Conservation (phyloP, 2,113 vertebrate genomes). For the Anhinga rufa region DNA sequence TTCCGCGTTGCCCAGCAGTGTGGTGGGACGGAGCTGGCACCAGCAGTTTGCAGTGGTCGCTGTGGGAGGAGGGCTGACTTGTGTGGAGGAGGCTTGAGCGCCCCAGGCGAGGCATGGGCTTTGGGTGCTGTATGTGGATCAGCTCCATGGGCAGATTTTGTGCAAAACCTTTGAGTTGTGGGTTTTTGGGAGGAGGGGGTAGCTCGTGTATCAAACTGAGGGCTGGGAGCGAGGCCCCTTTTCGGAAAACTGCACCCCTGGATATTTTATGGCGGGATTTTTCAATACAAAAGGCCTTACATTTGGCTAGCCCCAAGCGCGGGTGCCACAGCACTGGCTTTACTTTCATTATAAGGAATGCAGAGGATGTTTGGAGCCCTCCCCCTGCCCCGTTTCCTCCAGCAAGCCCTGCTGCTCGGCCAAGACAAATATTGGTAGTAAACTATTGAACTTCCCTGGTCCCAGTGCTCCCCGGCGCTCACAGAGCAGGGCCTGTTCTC, state of each 20-base stretch:
- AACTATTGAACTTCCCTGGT: conserved; percentile 52
- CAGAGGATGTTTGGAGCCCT: conserved; percentile 49
- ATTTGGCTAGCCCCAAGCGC: background rate
- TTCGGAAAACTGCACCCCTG: background rate
- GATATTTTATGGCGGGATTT: background rate
- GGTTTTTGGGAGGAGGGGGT: background rate
- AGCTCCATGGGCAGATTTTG: background rate
- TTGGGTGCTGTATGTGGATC: background rate
- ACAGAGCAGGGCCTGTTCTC: conserved; percentile 45
- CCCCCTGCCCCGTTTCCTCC: conserved; percentile 53
- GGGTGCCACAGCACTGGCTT: background rate
- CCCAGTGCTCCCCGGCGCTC: background rate
- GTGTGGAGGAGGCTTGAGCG: background rate
- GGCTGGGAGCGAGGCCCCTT: background rate
- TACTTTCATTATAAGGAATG: background rate
- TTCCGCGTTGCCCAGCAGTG: accelerated
- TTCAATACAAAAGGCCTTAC: background rate
- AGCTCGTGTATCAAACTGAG: accelerated
- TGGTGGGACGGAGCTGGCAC: background rate
- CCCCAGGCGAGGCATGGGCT: background rate
- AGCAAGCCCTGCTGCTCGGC: background rate
- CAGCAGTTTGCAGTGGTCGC: background rate
- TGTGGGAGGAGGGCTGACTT: background rate
- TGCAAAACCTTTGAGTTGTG: background rate
- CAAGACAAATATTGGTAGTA: conserved; percentile 54